phyloP scores from a whole-genome alignment of 2,113 vertebrate genomes.

The Eulacestoma nigropectus region DNA sequence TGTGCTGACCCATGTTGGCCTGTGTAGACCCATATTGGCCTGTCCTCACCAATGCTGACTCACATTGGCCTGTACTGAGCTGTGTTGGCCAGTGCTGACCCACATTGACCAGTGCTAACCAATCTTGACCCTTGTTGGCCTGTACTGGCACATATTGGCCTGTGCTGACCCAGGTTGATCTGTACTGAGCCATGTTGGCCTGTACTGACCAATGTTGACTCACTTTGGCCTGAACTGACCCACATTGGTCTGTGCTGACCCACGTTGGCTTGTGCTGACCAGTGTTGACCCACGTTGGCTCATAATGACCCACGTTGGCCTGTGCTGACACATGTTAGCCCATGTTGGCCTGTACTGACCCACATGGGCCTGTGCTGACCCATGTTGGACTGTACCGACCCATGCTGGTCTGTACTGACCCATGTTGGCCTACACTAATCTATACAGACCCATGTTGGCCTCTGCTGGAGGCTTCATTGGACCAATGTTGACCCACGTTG shows the following conservation, averaged over 20 bases:
- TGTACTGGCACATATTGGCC: not conserved
- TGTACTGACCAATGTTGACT: accelerated
- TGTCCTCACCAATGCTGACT: too few species aligned
- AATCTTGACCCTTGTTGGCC: accelerated
- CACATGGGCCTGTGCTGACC: accelerated
- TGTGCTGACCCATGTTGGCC: accelerated
- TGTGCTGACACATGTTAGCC: too few species aligned
- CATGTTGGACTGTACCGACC: too few species aligned
- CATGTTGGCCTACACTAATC: accelerated
- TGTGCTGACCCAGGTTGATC: accelerated
- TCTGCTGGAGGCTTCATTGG: not conserved
- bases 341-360: not conserved
- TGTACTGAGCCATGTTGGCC: accelerated
- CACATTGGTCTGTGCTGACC: accelerated
- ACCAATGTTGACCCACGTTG: accelerated
- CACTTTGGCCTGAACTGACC: not conserved
- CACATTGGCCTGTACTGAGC: accelerated
- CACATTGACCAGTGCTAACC: not conserved
- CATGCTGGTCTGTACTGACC: accelerated
- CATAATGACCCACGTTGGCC: not conserved
- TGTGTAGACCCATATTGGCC: accelerated
- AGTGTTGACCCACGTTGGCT: not conserved
- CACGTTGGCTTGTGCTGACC: accelerated
- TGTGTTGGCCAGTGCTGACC: accelerated
- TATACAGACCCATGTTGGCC: not conserved